phyloP scores from a whole-genome alignment of 2,113 vertebrate genomes.

The Peromyscus polionotus region DNA sequence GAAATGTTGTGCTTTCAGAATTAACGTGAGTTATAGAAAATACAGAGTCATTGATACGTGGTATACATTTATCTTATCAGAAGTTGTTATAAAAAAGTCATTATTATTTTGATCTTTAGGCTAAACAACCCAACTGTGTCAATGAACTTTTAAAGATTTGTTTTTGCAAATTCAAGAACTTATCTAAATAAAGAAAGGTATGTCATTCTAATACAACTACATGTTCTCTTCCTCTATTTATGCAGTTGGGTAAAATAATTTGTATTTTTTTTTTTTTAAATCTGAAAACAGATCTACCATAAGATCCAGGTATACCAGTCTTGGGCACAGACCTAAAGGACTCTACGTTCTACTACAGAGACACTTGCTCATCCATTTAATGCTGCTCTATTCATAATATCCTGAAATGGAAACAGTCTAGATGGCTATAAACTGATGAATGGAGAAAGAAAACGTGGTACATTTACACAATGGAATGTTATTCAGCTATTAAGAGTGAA shows the following conservation, averaged over 20 bases:
- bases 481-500: neutral
- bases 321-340: neutral
- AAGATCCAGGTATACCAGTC: neutral
- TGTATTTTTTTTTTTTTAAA: neutral
- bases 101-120: slow-evolving; percentile 48
- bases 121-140: neutral
- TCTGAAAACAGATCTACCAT: neutral
- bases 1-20: slow-evolving; percentile 67
- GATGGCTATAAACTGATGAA: too few species aligned
- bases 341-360: neutral
- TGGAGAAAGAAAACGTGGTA: neutral
- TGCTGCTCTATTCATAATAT: neutral
- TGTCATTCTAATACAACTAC: neutral
- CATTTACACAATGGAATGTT: neutral
- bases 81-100: slow-evolving; percentile 22
- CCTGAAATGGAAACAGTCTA: neutral
- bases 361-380: neutral
- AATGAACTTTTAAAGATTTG: slow-evolving; percentile 22
- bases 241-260: neutral
- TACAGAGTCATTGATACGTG: slow-evolving; percentile 20
- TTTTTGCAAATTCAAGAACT: slow-evolving; percentile 37
- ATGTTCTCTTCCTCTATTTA: neutral
- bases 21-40: slow-evolving; percentile 57
- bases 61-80: slow-evolving; percentile 16
- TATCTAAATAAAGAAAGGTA: neutral